A percentile compares a stretch with the other conserved stretches of the same genome.
phyloP scores from a whole-genome alignment of 2,113 vertebrate species.

The Daboia siamensis region DNA sequence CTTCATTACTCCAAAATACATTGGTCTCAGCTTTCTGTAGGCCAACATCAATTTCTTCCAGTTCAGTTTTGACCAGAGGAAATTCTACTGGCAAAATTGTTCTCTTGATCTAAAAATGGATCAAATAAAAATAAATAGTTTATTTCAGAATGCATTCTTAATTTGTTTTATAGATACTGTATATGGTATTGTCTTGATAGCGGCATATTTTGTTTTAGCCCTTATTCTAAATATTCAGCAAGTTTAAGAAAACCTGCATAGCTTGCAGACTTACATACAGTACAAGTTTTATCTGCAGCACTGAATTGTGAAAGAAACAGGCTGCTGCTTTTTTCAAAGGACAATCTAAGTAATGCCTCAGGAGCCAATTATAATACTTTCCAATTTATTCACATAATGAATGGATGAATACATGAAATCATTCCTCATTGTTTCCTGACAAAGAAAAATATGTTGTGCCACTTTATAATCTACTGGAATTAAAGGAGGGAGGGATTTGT shows the following conservation, averaged over 20 bases:
- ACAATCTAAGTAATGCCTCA: neutral
- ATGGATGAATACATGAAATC: neutral
- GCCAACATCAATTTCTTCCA: constrained; percentile 54
- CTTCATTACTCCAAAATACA: constrained; percentile 70
- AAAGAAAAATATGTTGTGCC: neutral
- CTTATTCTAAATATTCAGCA: neutral
- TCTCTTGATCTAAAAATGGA: constrained; percentile 59
- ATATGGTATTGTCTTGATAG: neutral
- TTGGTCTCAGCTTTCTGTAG: constrained; percentile 48
- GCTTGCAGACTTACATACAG: neutral
- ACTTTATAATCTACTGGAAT: neutral
- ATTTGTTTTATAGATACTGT: neutral
- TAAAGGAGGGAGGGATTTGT: neutral
- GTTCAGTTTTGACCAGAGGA: constrained; percentile 62
- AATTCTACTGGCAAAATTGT: constrained; percentile 59
- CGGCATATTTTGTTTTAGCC: neutral
- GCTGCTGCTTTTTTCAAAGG: neutral
- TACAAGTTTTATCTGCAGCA: neutral
- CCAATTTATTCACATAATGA: neutral
- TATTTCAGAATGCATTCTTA: neutral
- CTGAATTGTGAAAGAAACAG: neutral
- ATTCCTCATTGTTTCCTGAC: neutral
- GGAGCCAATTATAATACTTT: neutral
- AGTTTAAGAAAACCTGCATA: too few relatives aligned
- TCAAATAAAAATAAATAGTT: constrained; percentile 16